A percentile compares a stretch with the other conserved stretches of the same genome.
phyloP scores from a whole-genome alignment of 2,888 invertebrate genomes.

The Napeogenes sylphis region DNA sequence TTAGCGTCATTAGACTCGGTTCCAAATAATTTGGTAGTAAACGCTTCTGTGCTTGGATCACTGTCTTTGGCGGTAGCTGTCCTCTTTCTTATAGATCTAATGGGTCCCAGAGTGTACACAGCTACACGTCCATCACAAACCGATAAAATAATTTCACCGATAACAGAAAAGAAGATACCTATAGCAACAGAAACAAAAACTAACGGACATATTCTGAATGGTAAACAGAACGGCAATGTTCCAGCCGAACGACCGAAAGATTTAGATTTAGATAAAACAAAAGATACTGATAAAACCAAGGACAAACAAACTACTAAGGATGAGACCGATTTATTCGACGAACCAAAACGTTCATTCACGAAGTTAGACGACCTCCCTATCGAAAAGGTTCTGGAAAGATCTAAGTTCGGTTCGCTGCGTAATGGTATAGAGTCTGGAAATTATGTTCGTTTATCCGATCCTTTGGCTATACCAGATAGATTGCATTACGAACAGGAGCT shows the following conservation, averaged over 20 bases:
- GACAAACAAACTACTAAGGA: constrained; percentile 49
- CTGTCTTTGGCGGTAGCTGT: constrained; percentile 82
- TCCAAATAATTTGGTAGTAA: constrained; percentile 81
- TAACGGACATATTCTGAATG: constrained; percentile 43
- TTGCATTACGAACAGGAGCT: constrained; percentile 68
- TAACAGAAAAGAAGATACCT: constrained; percentile 57
- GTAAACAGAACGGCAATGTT: constrained; percentile 45
- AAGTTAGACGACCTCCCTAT: constrained; percentile 48
- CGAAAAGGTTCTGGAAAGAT: constrained; percentile 58
- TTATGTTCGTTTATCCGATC: constrained; percentile 64
- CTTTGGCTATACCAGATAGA: constrained; percentile 56
- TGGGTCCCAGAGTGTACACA: constrained; percentile 74
- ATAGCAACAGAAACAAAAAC: constrained; percentile 43
- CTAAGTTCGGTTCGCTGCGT: constrained; percentile 69
- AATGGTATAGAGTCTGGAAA: constrained; percentile 63
- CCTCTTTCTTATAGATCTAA: constrained; percentile 82
- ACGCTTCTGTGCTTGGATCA: constrained; percentile 83
- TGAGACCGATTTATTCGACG: constrained; percentile 46
- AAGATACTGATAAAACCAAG: constrained; percentile 29
- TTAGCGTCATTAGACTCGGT: constrained; percentile 84
- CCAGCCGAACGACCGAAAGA: constrained; percentile 59
- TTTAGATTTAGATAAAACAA: constrained; percentile 53
- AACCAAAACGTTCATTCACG: constrained; percentile 48
- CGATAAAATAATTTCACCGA: constrained; percentile 50
- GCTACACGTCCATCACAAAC: constrained; percentile 65